Conservation (phyloP, 2,113 vertebrate species). For the Actenoides lindsayi region DNA sequence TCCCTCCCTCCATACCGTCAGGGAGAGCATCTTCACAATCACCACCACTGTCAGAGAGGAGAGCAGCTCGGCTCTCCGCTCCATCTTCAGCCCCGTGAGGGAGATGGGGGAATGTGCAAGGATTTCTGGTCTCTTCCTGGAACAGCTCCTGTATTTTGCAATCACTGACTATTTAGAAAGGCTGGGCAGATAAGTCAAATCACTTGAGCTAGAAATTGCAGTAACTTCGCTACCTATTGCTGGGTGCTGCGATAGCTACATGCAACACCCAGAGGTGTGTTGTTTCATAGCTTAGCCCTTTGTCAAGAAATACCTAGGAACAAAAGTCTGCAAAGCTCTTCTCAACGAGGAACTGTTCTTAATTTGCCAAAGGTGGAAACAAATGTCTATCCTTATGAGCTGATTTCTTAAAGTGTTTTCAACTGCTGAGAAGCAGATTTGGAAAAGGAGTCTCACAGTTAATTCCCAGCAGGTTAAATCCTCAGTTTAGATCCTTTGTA, state of each 20-base stretch:
- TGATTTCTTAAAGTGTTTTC: neutral
- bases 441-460: neutral
- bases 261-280: neutral
- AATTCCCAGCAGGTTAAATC: neutral
- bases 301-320: neutral
- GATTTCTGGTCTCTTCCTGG: neutral
- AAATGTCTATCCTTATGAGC: neutral
- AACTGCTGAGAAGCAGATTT: neutral
- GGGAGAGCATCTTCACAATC: neutral
- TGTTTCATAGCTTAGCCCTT: neutral
- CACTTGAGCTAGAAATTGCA: neutral
- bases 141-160: neutral
- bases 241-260: neutral
- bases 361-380: neutral
- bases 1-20: neutral
- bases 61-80: rapidly evolving
- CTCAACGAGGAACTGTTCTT: neutral
- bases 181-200: neutral
- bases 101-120: neutral
- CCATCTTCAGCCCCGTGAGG: rapidly evolving
- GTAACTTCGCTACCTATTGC: neutral
- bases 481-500: rapidly evolving
- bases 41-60: neutral
- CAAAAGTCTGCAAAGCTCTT: neutral
- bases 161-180: neutral